Evolutionary conservation across 2,113 vertebrate species (phyloP), one percentile per base, ranked within the genome.

Genomic region (Semnornis frantzii): DNA sequence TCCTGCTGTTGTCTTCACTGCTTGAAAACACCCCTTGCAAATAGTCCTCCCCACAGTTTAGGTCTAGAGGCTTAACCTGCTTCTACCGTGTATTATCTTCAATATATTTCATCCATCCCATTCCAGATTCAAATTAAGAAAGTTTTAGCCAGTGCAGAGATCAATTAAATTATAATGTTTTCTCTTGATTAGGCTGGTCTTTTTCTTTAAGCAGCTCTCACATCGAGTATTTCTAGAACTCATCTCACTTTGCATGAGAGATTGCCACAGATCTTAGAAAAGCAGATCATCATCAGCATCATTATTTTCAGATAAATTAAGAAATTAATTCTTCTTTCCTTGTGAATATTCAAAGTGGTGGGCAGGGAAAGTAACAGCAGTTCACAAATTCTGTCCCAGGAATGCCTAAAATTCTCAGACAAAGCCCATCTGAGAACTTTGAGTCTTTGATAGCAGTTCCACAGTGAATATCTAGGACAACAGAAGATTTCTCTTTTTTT

Each of bases 81-180:
- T 21, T 10, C 46, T 93, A n/a, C 58, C 44, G 4, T 1, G 0
- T 31, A 18, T 58, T 93, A 57, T 77, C 73, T 66, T n/a, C 27
- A 20, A 2, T 52, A 19, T 58, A 82, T 78, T 90, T 82, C 50
- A 66, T 65, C 65, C 65, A 83, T 93, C 52, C 20, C 5, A 5
- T 70, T 88, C 88, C 70, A 76, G n/a, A 81, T 86, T 78, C 10
- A 87, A 88, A 88, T 90, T 85, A 42, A 91, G 88, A 12, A 91
- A 88, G 12, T 85, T 91, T 86, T 65, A 72, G 66, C 76, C 34
- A 50, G 42, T 50, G 28, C 12, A 83, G 63, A 88, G 63, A 76
- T 84, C 73, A 92, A 86, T 93, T 92, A 88, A 88, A 88, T 87
- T 69, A 65, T 75, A 88, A 55, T 76, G 73, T 37, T 88, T 92